Base-by-base conservation (phyloP, 2,888 invertebrate species). In the Venustoraphidia nigricollis region DNA sequence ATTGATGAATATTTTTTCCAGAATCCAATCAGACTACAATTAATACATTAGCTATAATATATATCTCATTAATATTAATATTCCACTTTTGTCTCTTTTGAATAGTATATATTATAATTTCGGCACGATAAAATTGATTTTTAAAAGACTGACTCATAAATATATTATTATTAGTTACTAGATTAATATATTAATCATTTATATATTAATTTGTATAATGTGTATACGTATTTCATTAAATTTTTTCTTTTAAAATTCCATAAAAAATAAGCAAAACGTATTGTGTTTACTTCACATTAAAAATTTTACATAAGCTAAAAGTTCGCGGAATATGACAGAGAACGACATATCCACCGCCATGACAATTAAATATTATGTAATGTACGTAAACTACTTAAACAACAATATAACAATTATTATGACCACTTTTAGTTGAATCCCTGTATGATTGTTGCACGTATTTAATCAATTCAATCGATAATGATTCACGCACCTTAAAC, bases 101-200 rank as follows among this genome's bases (percentile, higher is more conserved):
- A 44, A 50, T 50, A 49, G 43, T 50, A 44, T 51, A 49, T 47
- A 42, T 53, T 46, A 53, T 46, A 50, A 53, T 52, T 55, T 55
- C 55, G 56, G 54, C 55, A 57, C 54, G 57, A 54, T 55, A 54
- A 57, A 56, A 56, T 49, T 48, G 53, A 56, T 48, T 48, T 52
- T 55, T 56, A 53, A 56, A 57, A 54, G 49, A 52, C 53, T 27
- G 27, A 27, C 53, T 52, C 54, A 52, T 54, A 57, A 54, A 51
- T 53, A 53, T 48, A 50, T 51, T 48, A 47, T 51, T 27, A 27
- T 27, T 27, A 27, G 27, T 27, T 27, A 27, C 27, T 27, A 27
- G 27, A 27, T 27, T 27, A 27, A 27, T 27, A 27, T 27, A 27
- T 27, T 27, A 27, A 27, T 27, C 27, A 27, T 27, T 27, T 38